A percentile compares a stretch with the other conserved stretches of the same genome.
Conservation (phyloP, 2,113 vertebrate genomes). For the Octodon degus region DNA sequence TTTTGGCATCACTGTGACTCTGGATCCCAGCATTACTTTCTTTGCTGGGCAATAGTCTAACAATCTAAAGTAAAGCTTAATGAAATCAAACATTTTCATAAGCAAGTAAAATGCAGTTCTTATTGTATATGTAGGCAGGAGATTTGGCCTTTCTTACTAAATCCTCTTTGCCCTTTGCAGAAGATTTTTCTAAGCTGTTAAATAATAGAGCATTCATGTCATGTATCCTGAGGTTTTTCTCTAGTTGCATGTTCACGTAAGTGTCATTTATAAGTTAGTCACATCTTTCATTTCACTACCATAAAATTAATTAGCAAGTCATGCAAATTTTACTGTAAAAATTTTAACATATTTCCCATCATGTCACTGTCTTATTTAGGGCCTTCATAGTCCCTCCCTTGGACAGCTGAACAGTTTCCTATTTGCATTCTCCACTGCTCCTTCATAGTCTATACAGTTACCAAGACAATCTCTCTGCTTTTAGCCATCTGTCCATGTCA, state of each 20-base stretch:
- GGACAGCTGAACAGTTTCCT: neutral
- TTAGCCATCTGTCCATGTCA: neutral
- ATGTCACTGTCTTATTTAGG: neutral
- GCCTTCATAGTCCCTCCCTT: neutral
- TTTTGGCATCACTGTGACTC: constrained; percentile 2
- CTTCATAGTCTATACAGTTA: neutral
- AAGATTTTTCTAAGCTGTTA: constrained; percentile 69
- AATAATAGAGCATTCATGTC: constrained; percentile 41
- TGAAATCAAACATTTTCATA: constrained; percentile 63
- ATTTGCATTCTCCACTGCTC: neutral
- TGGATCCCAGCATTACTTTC: neutral
- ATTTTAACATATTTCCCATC: neutral
- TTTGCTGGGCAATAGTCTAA: neutral
- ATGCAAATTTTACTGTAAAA: neutral
- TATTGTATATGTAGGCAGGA: constrained; percentile 59
- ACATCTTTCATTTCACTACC: neutral
- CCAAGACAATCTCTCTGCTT: neutral
- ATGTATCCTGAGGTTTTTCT: neutral
- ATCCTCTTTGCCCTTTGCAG: constrained; percentile 64
- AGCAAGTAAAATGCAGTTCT: constrained; percentile 54
- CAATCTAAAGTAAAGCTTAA: constrained; percentile 46
- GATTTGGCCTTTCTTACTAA: constrained; percentile 67
- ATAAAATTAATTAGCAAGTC: constrained; percentile 33
- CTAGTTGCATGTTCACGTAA: neutral
- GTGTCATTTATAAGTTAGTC: neutral